phyloP scores from a whole-genome alignment of 2,113 vertebrate genomes.

The Colossoma macropomum region DNA sequence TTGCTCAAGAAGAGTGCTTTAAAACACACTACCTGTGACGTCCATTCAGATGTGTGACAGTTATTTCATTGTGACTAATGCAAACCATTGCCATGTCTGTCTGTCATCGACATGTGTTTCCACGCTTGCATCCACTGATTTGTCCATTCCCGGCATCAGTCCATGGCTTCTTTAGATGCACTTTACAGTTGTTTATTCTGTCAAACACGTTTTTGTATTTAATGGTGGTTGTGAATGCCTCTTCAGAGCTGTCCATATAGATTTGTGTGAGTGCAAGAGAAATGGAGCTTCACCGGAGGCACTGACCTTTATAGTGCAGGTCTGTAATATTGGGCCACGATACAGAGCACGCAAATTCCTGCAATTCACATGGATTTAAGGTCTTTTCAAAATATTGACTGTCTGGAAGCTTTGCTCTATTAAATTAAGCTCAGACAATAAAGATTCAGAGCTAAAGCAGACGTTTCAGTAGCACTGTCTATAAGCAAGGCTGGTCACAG shows the following conservation, averaged over 20 bases:
- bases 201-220: neutral
- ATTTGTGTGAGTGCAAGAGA: slow-evolving; percentile 10
- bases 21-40: neutral
- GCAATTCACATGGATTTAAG: neutral
- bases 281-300: slow-evolving; percentile 12
- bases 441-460: slow-evolving; percentile 16
- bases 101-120: neutral
- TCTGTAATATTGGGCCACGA: neutral
- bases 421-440: slow-evolving; percentile 25
- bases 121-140: neutral
- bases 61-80: neutral
- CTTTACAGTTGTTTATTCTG: neutral
- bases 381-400: slow-evolving; percentile 17
- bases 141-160: neutral
- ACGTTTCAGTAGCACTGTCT: neutral
- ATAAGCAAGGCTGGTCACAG: neutral
- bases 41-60: neutral
- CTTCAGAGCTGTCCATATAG: slow-evolving; percentile 33
- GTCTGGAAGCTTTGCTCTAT: slow-evolving; percentile 40
- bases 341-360: neutral
- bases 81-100: neutral
- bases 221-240: neutral
- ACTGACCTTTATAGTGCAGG: slow-evolving; percentile 46
- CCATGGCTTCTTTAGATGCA: neutral
- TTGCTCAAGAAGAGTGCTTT: neutral